A percentile compares a stretch with the other conserved stretches of the same genome.
Conservation (phyloP, 2,888 invertebrate genomes). For the Rhingia rostrata region DNA sequence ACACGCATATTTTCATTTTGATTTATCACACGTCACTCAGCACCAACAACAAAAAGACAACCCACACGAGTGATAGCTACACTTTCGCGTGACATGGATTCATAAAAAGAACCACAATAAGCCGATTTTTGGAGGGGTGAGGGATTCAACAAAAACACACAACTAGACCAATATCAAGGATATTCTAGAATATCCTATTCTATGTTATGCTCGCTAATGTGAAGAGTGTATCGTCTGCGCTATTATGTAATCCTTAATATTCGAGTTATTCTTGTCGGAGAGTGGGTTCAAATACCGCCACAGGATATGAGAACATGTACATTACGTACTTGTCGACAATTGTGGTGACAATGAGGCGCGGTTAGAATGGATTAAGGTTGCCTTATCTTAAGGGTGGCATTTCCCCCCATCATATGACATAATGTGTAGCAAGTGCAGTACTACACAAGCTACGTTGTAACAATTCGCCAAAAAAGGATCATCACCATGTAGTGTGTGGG, state of each 20-base stretch:
- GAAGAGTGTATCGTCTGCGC: conserved; percentile 59
- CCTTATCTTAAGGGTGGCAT: conserved; percentile 10
- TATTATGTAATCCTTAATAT: conserved; percentile 73
- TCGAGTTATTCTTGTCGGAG: conserved; percentile 26
- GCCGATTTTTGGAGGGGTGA: neutral
- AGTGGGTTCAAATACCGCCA: conserved; percentile 18
- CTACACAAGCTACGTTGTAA: neutral
- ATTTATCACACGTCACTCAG: conserved; percentile 50
- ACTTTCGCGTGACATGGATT: conserved; percentile 58
- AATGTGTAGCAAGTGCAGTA: conserved; percentile 3
- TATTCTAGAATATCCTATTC: conserved; percentile 49
- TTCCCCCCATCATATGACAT: conserved; percentile 24
- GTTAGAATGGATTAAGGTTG: conserved; percentile 25
- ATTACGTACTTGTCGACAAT: conserved; percentile 55
- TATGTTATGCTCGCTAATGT: conserved; percentile 62
- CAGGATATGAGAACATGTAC: conserved; percentile 41
- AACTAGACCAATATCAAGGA: conserved; percentile 39
- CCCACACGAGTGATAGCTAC: conserved; percentile 12
- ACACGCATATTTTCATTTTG: neutral
- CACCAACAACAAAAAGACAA: conserved; percentile 5
- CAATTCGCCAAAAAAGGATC: neutral
- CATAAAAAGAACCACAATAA: conserved; percentile 36
- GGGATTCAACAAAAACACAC: conserved; percentile 9
- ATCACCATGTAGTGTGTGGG: neutral
- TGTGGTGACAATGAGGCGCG: conserved; percentile 50